phyloP scores from a whole-genome alignment of 2,113 vertebrate species.

The Copsychus sechellarum region DNA sequence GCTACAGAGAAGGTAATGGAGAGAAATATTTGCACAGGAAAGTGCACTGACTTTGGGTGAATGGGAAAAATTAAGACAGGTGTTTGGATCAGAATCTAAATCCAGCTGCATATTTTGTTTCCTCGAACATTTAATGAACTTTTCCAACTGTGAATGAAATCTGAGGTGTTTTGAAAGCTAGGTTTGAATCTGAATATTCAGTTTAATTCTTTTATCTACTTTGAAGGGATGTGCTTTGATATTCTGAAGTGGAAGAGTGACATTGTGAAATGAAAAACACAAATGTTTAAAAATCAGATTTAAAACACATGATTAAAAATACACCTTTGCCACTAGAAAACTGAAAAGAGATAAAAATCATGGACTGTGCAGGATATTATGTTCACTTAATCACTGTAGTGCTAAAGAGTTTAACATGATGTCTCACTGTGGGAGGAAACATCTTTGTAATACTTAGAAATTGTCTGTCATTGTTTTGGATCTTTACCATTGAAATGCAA shows the following conservation, averaged over 20 bases:
- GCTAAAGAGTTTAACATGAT: constrained; percentile 23
- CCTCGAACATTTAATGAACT: neutral
- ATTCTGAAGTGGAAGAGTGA: constrained; percentile 1
- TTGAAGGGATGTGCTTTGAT: neutral
- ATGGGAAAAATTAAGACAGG: neutral
- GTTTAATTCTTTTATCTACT: neutral
- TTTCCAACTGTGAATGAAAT: neutral
- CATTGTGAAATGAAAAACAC: neutral
- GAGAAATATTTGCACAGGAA: neutral
- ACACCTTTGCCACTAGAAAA: constrained; percentile 30
- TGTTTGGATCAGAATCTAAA: neutral
- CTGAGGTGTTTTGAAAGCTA: neutral
- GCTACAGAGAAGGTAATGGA: neutral
- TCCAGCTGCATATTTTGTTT: neutral
- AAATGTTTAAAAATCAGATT: constrained; percentile 45
- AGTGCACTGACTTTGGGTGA: neutral
- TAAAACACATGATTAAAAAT: constrained; percentile 51
- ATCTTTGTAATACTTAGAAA: constrained; percentile 10
- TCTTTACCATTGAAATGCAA: neutral
- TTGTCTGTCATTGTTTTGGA: neutral
- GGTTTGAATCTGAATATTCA: neutral
- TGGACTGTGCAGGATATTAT: constrained; percentile 11
- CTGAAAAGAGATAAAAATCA: constrained; percentile 44
- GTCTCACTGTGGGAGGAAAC: neutral
- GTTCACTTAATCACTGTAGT: constrained; percentile 22